Percentiles rank a stretch among this genome's conserved stretches.
These are phyloP conservation scores for Lophotriccus pileatus DNA, from an alignment of 2,797 vertebrate genomes.

Conservation along the genomic window DNA sequence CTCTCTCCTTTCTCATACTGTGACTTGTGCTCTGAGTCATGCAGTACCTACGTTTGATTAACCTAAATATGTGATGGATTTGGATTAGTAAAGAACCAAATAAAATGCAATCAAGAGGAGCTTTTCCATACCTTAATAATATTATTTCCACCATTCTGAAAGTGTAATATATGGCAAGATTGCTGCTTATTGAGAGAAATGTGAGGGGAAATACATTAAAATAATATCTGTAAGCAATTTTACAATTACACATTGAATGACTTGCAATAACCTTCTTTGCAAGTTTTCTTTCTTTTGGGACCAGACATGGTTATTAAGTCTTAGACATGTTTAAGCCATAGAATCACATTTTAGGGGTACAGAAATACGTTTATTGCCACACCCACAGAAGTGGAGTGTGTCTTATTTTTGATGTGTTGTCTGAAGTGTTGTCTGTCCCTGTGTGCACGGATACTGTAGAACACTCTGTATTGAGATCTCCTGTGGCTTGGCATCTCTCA, in stretches of 20 bases:
- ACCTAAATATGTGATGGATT: neutral
- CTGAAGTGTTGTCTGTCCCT: neutral
- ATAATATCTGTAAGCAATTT: neutral
- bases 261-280: neutral
- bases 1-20: neutral
- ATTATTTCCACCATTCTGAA: neutral
- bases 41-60: neutral
- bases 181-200: neutral
- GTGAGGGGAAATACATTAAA: neutral
- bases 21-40: slow-evolving; percentile 17
- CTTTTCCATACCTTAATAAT: neutral
- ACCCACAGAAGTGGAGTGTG: neutral
- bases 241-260: neutral
- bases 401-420: fast-evolving
- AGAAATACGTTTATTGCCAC: neutral
- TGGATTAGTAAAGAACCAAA: neutral
- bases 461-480: neutral
- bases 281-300: neutral
- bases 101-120: neutral
- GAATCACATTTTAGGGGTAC: neutral
- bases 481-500: neutral
- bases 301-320: neutral
- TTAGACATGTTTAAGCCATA: neutral
- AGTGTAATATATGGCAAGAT: neutral
- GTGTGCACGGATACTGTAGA: fast-evolving